Percentiles rank a stretch among this genome's conserved stretches.
These are phyloP conservation scores for Camptogramma bilineatum DNA, from an alignment of 2,888 invertebrate species.

Conservation along the genomic window DNA sequence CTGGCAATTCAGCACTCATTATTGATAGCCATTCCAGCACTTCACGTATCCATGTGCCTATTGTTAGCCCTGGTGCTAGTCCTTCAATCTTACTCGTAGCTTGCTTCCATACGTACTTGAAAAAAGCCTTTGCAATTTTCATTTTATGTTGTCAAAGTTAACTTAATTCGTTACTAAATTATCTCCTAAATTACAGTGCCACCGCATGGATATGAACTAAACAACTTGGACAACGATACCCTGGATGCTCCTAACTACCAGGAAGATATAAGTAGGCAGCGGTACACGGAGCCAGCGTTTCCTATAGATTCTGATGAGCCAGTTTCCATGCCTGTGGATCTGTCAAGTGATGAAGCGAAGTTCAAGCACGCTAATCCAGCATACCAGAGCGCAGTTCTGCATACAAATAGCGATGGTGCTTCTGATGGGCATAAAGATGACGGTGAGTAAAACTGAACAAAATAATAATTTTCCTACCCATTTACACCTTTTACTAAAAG, in stretches of 20 bases:
- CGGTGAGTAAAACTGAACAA: conserved; percentile 53
- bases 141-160: conserved; percentile 2
- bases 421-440: conserved; percentile 77
- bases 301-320: conserved; percentile 76
- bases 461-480: too few species aligned
- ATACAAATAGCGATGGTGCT: conserved; percentile 71
- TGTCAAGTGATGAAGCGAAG: conserved; percentile 75
- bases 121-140: conserved; percentile 31
- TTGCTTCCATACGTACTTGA: conserved; percentile 32
- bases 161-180: conserved; percentile 1
- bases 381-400: conserved; percentile 91
- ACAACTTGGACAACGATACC: conserved; percentile 88
- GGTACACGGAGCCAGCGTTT: conserved; percentile 69
- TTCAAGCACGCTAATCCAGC: conserved; percentile 91
- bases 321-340: conserved; percentile 76
- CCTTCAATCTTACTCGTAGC: conserved; percentile 32
- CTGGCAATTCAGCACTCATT: conserved; percentile 45
- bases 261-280: conserved; percentile 72
- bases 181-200: conserved; percentile 71
- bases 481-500: too few species aligned
- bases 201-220: conserved; percentile 88
- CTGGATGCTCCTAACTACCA: conserved; percentile 87
- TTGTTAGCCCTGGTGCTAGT: conserved; percentile 31
- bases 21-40: conserved; percentile 45
- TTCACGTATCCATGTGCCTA: conserved; percentile 40